Base-by-base conservation (phyloP, 2,888 invertebrate genomes). In the Cryptocephalus primarius region DNA sequence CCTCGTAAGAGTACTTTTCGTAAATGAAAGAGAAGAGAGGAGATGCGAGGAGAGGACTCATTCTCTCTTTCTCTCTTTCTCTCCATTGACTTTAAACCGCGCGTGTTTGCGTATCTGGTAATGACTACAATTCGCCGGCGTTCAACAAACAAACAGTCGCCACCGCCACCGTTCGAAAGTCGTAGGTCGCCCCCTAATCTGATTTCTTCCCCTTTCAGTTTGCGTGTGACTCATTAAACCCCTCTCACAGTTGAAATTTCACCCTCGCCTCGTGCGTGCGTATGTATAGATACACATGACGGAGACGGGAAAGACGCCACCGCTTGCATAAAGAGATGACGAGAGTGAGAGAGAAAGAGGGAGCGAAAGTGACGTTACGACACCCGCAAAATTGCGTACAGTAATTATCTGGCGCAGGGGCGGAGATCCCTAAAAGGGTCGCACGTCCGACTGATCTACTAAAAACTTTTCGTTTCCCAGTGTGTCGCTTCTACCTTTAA, bases 181-280 rank as follows among this genome's bases (percentile, higher is more conserved):
- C 61, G 59, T 55, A 63, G 62, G 62, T 61, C 64, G 60, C 64
- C 68, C n/a, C 67, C 67, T 69, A 69, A 69, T 69, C 69, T 65
- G 67, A 68, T 68, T 68, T 67, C 66, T 68, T 67, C 64, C 68
- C 68, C 68, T 68, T 66, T 66, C 60, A 61, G 64, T 66, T 65
- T 67, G 65, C 65, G 67, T 67, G 69, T 69, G 69, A 69, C 66
- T 69, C 69, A 69, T 69, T 69, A 69, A 65, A 65, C 61, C 64
- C 67, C 66, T 63, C 67, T 60, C 50, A 36, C 9, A 36, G 43
- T 36, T n/a, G 36, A 36, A 11, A 36, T 44, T 22, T 44, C 46
- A 60, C 61, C 58, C 61, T 60, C 58, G 51, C 42, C 55, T 53
- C 42, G 42, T 43, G 50, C 51, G 56, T 60, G 33, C 32, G 22